phyloP scores from a whole-genome alignment of 1,140 invertebrate species.

The Drosophila nebulosa region DNA sequence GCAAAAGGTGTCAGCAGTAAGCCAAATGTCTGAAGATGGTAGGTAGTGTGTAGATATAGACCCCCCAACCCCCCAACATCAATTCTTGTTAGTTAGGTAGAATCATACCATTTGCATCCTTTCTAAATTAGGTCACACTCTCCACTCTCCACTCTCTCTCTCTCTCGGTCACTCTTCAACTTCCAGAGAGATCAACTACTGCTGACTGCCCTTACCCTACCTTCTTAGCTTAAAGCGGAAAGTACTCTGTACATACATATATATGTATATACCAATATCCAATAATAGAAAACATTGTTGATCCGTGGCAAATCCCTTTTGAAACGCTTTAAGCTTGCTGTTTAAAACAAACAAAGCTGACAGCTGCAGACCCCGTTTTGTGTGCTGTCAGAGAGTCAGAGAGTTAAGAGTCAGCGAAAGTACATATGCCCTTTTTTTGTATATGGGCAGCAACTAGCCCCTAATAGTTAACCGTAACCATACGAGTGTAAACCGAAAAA shows the following conservation, averaged over 20 bases:
- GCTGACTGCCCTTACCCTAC: background rate
- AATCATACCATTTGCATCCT: background rate
- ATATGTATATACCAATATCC: background rate
- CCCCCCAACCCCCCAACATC: no score
- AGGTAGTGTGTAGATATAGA: no score
- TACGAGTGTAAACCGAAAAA: conserved; percentile 23
- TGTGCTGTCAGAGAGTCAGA: conserved; percentile 24
- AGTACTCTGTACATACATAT: background rate
- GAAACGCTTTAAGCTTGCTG: conserved; percentile 69
- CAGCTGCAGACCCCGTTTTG: conserved; percentile 51
- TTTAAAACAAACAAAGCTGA: conserved; percentile 77
- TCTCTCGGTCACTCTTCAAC: background rate
- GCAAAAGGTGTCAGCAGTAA: conserved; percentile 41
- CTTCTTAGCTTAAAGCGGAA: background rate
- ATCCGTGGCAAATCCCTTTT: conserved; percentile 76
- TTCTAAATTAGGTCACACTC: no score
- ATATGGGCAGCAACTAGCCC: conserved; percentile 3
- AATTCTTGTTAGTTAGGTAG: no score
- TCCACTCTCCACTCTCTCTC: no score
- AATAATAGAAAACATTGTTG: conserved; percentile 52
- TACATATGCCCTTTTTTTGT: conserved; percentile 62
- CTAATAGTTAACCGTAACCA: conserved; percentile 9
- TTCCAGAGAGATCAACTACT: conserved; percentile 10
- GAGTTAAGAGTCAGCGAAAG: conserved; percentile 56
- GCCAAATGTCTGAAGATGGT: conserved; percentile 41